These are phyloP conservation scores for Acipenser ruthenus DNA, from an alignment of 2,797 vertebrate genomes.

Conservation along the genomic window DNA sequence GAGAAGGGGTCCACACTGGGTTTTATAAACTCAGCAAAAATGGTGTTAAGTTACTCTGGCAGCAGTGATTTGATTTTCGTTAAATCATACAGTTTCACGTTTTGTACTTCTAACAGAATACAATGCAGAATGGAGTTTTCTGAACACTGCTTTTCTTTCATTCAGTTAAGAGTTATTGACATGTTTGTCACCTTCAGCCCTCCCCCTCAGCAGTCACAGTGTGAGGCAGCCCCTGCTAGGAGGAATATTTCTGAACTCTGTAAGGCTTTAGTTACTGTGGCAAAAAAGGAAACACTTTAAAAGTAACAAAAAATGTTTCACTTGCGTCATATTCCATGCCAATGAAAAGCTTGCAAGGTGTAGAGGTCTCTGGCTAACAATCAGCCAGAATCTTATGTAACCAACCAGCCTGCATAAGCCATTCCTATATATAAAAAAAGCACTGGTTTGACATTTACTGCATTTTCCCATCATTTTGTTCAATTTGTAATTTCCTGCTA, in stretches of 20 bases:
- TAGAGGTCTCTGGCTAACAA: no score
- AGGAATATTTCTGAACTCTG: neutral
- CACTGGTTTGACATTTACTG: no score
- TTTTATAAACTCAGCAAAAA: constrained; percentile 17
- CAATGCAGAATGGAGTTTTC: constrained; percentile 3
- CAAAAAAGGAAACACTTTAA: neutral
- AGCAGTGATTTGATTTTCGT: neutral
- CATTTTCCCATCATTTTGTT: no score
- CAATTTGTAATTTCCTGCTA: no score
- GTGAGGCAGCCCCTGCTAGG: neutral
- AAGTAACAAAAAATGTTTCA: neutral
- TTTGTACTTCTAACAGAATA: constrained; percentile 3
- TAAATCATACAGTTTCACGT: neutral
- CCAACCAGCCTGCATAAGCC: no score
- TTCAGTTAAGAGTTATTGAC: neutral
- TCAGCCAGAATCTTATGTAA: no score
- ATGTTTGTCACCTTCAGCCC: constrained; percentile 14
- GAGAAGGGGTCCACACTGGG: neutral
- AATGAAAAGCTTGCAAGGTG: neutral
- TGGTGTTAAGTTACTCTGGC: constrained; percentile 17
- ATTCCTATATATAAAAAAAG: no score
- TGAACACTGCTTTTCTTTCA: constrained; percentile 15
- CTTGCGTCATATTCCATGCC: neutral
- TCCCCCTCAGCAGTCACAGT: constrained; percentile 9
- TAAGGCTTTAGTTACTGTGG: neutral